phyloP scores from a whole-genome alignment of 2,888 invertebrate species.

The Xestoiulus laeticollis region DNA sequence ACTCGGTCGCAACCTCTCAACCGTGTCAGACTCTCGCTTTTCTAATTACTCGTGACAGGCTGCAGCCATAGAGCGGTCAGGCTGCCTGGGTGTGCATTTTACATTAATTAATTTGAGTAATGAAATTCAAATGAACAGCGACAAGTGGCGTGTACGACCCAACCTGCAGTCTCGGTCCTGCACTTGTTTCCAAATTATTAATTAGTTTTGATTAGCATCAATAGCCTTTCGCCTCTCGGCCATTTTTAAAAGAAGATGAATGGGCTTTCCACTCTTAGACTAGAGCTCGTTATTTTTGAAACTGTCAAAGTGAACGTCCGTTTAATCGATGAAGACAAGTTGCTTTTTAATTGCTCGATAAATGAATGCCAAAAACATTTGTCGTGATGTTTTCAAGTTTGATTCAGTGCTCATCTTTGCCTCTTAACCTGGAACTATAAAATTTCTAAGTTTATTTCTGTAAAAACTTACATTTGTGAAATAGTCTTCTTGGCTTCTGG shows the following conservation, averaged over 20 bases:
- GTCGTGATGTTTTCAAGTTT: too few species aligned
- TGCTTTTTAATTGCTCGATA: not conserved
- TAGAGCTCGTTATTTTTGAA: not conserved
- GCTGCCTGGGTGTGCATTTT: not conserved
- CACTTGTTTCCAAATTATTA: conserved; percentile 15
- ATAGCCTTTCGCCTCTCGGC: conserved; percentile 6
- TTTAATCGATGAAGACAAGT: not conserved
- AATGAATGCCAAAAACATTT: too few species aligned
- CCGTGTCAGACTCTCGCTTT: conserved; percentile 10
- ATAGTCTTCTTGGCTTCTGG: too few species aligned
- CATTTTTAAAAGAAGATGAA: conserved; percentile 28
- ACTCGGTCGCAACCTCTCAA: conserved; percentile 31
- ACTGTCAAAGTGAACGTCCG: not conserved
- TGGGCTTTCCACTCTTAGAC: not conserved
- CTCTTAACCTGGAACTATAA: too few species aligned
- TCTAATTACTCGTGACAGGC: not conserved
- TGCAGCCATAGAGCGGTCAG: not conserved
- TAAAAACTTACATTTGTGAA: too few species aligned
- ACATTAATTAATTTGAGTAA: conserved; percentile 37
- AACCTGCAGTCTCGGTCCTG: not conserved
- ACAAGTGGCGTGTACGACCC: not conserved
- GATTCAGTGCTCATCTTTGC: too few species aligned
- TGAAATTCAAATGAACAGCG: conserved; percentile 31
- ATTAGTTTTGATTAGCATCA: conserved; percentile 18
- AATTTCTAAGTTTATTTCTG: too few species aligned